Conservation (phyloP, 2,113 vertebrate genomes). For the Atherinomorus stipes region DNA sequence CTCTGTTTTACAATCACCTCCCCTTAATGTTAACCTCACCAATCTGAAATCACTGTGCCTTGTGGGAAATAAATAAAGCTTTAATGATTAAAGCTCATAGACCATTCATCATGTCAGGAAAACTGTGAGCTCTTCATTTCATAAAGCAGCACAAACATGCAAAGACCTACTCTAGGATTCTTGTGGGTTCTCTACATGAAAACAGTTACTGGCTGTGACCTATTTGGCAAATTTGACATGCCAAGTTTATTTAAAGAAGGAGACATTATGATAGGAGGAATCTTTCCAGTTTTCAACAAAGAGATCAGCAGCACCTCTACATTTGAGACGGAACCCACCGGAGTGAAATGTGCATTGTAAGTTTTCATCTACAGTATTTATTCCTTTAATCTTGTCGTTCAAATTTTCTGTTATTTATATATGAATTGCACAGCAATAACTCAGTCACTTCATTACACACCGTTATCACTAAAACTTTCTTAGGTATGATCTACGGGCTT, state of each 20-base stretch:
- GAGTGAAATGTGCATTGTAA: conserved; percentile 54
- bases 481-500: conserved; percentile 82
- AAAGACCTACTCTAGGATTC: conserved; percentile 6
- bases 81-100: conserved; percentile 9
- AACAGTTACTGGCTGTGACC: conserved; percentile 63
- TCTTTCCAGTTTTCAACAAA: conserved; percentile 84
- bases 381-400: background rate
- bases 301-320: conserved; percentile 55
- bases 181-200: conserved; percentile 47
- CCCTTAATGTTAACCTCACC: background rate
- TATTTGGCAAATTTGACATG: conserved; percentile 68
- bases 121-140: conserved; percentile 1
- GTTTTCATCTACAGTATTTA: background rate
- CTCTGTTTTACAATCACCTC: background rate
- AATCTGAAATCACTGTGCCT: conserved; percentile 4
- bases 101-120: conserved; percentile 16
- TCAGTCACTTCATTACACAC: background rate
- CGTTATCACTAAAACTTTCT: background rate
- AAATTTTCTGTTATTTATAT: background rate
- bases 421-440: background rate
- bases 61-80: conserved; percentile 17
- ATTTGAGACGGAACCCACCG: conserved; percentile 63
- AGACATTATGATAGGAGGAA: conserved; percentile 82
- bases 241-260: conserved; percentile 73
- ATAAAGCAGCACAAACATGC: conserved; percentile 50